phyloP scores from a whole-genome alignment of 2,888 invertebrate species.

The Acholoe squamosa region DNA sequence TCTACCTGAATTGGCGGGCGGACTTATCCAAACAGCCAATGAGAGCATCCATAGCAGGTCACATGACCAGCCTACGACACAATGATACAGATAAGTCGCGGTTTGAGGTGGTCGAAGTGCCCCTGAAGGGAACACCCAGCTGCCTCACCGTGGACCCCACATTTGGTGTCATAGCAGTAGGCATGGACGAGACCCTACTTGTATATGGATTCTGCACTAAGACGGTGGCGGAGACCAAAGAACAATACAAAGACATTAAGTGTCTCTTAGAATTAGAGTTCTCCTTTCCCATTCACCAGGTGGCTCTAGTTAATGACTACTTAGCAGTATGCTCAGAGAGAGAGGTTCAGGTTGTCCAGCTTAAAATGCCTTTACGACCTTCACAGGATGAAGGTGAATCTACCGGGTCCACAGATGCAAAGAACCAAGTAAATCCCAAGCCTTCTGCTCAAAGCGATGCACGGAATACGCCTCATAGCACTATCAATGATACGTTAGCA shows the following conservation, averaged over 20 bases:
- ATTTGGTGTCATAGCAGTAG: slow-evolving; percentile 83
- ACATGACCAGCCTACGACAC: slow-evolving; percentile 64
- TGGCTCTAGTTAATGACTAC: slow-evolving; percentile 88
- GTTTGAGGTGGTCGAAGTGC: slow-evolving; percentile 90
- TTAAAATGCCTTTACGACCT: slow-evolving; percentile 21
- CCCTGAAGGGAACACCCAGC: slow-evolving; percentile 86
- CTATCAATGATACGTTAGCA: neutral
- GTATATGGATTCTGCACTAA: slow-evolving; percentile 84
- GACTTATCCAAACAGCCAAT: slow-evolving; percentile 83
- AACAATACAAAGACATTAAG: slow-evolving; percentile 53
- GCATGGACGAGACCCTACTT: slow-evolving; percentile 84
- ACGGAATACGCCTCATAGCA: neutral
- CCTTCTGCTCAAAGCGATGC: neutral
- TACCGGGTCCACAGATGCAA: neutral
- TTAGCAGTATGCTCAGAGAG: slow-evolving; percentile 87
- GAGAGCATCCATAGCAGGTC: slow-evolving; percentile 89
- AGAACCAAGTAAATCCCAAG: neutral
- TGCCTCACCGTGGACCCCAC: slow-evolving; percentile 77
- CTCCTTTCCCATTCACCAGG: slow-evolving; percentile 86
- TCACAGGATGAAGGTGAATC: neutral
- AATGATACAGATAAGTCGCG: slow-evolving; percentile 1
- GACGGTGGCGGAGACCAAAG: slow-evolving; percentile 42
- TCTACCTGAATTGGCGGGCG: slow-evolving; percentile 90
- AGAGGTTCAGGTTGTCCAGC: slow-evolving; percentile 86
- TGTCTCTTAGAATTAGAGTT: slow-evolving; percentile 87